These are phyloP conservation scores for Apodemia duryi DNA, from an alignment of 2,888 invertebrate species.

Conservation along the genomic window DNA sequence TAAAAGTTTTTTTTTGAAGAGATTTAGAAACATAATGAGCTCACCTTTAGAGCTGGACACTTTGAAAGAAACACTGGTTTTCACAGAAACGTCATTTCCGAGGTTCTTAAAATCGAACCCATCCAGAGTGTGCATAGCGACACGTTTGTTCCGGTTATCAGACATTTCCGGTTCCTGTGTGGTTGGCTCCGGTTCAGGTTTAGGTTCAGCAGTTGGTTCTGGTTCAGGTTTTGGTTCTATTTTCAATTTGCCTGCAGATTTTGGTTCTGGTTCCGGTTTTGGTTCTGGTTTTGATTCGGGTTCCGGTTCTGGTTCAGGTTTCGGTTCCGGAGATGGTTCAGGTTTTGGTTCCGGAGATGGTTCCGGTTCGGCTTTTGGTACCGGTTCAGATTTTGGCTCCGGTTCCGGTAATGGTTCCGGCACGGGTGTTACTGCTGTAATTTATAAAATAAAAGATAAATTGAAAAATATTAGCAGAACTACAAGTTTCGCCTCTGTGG, in stretches of 20 bases:
- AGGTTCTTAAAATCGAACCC: constrained; percentile 68
- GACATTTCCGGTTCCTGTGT: constrained; percentile 48
- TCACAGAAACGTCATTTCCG: constrained; percentile 84
- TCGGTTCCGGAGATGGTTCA: constrained; percentile 37
- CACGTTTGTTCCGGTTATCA: constrained; percentile 76
- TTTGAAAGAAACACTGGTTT: constrained; percentile 89
- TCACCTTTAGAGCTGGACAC: constrained; percentile 81
- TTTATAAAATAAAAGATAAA: constrained; percentile 1
- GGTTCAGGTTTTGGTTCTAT: constrained; percentile 56
- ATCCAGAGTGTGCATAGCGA: constrained; percentile 70
- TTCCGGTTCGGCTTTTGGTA: too few species aligned
- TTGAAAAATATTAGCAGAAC: too few species aligned
- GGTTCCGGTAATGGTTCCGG: constrained; percentile 35
- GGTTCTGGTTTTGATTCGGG: constrained; percentile 45
- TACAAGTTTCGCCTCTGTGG: too few species aligned
- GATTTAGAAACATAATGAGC: neutral
- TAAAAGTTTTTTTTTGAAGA: too few species aligned
- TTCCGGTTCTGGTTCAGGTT: constrained; percentile 39
- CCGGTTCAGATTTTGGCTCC: too few species aligned
- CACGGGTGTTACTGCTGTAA: constrained; percentile 47
- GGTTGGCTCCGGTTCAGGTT: constrained; percentile 49
- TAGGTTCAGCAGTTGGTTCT: constrained; percentile 50
- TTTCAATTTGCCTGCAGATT: constrained; percentile 51
- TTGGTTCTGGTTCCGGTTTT: constrained; percentile 50
- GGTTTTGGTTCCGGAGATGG: constrained; percentile 36